Evolutionary conservation across 1,140 invertebrate species (phyloP), one percentile per base, ranked within the genome.

Genomic region (Camponotus pennsylvanicus): DNA sequence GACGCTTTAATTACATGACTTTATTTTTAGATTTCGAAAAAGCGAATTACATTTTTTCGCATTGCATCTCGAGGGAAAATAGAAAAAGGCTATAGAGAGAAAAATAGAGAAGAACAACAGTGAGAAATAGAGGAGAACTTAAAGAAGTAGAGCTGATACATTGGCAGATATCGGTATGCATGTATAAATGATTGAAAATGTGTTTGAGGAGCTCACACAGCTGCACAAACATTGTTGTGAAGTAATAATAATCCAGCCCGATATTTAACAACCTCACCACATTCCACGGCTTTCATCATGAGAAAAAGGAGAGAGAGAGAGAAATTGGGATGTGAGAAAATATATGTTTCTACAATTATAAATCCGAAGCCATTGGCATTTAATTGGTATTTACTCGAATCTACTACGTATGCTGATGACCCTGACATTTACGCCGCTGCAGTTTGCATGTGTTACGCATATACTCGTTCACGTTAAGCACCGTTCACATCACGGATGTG

Each of bases 341-440:
- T 34, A 63, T 83, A 9, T n/a, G 18, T 83, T 73, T 45, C 32
- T 49, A 27, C 18, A 49, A 66, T 45, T 61, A 90, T 90, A 92
- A 89, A 89, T 73, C 67, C 49, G 71, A 64, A 90, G 90, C 64
- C 80, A 91, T 92, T 90, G 91, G 87, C 86, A 92, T 92, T 93
- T 93, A 93, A 93, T 93, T 91, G 90, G 88, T 90, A 92, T 92
- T 91, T 92, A 86, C 88, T 77, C 70, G 89, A 89, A 86, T 83
- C 87, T 76, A 70, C 63, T 11, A 15, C 85, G 87, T 91, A 69
- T 87, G 73, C 71, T 77, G 80, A 64, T 92, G 92, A 93, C 94
- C 93, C 90, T 94, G 93, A 94, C 93, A 94, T 94, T 94, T 94
- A 90, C 88, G 85, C 69, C 77, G 90, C 89, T 93, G 92, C 92